phyloP scores from a whole-genome alignment of 1,140 invertebrate genomes.

The Acromyrmex charruanus region DNA sequence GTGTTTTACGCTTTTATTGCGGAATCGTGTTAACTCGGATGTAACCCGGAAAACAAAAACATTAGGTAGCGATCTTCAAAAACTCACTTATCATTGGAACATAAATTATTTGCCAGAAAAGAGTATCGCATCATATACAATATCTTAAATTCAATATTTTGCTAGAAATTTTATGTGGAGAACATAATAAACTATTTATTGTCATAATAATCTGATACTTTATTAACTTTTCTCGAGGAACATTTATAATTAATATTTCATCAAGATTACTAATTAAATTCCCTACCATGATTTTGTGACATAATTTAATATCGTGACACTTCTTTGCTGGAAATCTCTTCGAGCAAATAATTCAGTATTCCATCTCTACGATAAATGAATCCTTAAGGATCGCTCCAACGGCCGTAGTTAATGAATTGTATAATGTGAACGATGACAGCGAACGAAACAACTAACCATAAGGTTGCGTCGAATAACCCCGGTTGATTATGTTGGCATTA shows the following conservation, averaged over 20 bases:
- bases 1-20: neutral
- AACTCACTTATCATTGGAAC: neutral
- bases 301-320: neutral
- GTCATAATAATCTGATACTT: neutral
- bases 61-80: slow-evolving; percentile 5
- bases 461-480: slow-evolving; percentile 80
- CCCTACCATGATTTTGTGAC: neutral
- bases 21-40: neutral
- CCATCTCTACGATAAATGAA: neutral
- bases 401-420: slow-evolving; percentile 34
- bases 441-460: slow-evolving; percentile 81
- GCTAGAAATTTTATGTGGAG: neutral
- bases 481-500: slow-evolving; percentile 80
- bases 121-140: neutral
- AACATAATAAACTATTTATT: neutral
- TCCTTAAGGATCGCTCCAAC: slow-evolving; percentile 17
- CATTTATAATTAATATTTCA: slow-evolving; percentile 10
- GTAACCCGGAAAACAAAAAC: slow-evolving; percentile 18
- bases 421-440: slow-evolving; percentile 51
- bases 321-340: neutral
- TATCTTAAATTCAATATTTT: neutral
- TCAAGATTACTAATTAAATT: neutral
- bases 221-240: neutral
- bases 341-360: neutral
- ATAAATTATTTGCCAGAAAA: neutral